phyloP scores from a whole-genome alignment of 2,113 vertebrate species.

The Meriones unguiculatus region DNA sequence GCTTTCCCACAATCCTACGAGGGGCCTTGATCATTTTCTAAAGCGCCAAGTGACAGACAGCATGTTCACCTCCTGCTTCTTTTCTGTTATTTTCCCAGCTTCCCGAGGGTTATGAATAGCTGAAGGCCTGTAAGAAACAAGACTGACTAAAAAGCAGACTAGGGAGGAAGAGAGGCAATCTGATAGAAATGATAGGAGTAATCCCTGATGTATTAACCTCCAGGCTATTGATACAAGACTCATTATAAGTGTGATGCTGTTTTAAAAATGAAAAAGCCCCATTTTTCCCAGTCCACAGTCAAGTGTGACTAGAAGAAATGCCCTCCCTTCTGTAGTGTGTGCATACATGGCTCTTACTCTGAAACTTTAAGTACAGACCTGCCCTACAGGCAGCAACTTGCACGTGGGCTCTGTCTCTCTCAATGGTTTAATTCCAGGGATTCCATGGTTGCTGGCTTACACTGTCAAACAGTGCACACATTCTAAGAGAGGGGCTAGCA shows the following conservation, averaged over 20 bases:
- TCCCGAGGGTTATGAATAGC: conserved; percentile 61
- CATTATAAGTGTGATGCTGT: background rate
- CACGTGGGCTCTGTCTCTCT: background rate
- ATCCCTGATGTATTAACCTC: conserved; percentile 31
- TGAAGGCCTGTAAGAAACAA: conserved; percentile 64
- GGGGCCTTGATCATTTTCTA: conserved; percentile 13
- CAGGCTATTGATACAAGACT: conserved; percentile 55
- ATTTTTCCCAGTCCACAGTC: background rate
- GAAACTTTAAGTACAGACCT: background rate
- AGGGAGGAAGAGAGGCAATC: conserved; percentile 30
- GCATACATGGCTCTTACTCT: background rate
- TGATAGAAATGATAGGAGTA: conserved; percentile 64
- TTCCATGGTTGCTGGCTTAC: background rate
- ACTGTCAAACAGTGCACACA: background rate
- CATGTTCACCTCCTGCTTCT: background rate
- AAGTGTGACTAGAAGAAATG: background rate
- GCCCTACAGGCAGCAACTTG: background rate
- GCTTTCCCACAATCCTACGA: background rate
- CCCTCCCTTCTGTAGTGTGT: background rate
- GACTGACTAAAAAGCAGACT: conserved; percentile 25
- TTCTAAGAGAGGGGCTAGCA: background rate
- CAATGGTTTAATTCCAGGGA: background rate
- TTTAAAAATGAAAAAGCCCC: conserved; percentile 39
- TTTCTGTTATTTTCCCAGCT: conserved; percentile 33
- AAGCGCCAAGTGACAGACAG: background rate